Base-by-base conservation (phyloP, 2,113 vertebrate species). In the Aphelocoma coerulescens region DNA sequence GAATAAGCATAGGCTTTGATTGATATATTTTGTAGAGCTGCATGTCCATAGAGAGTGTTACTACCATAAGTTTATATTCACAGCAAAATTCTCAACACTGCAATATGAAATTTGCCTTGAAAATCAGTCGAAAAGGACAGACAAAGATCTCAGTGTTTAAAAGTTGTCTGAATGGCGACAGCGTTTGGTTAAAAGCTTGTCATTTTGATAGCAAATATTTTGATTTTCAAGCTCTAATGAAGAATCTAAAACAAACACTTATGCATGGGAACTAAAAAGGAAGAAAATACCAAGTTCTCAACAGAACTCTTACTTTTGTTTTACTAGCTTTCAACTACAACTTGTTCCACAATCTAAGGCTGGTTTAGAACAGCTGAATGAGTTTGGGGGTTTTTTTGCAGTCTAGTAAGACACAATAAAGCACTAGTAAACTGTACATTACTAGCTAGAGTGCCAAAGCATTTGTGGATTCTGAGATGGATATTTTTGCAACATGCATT, bases 31-130 rank as follows among this genome's bases (percentile, higher is more conserved):
- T 62, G 23, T 48, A 18, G 33, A 69, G 37, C 6, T 59, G 4
- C 23, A 6, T 6, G 11, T 52, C 43, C 52, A n/a, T 2, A 57
- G 30, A 63, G 23, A 77, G 9, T 10, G 9, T 39, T 80, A 69
- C 6, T 10, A n/a, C 7, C 0, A 0, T 30, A 76, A 52, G 15
- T 55, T 83, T 33, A 66, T 27, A 73, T 4, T 19, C 63, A 82
- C 30, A 88, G 32, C 16, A 79, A 85, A 94, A 86, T 73, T 71
- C 35, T 78, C 72, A 77, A 62, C 10, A 1, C 6, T 52, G 44
- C 32, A 88, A 16, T 35, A 63, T 2, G 32, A 85, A 88, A 65
- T 73, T 57, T 87, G 24, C 39, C 41, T 89, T 44, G 49, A 80
- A 91, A 96, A 55, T 35, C 30, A 35, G 10, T 27, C 17, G 10